Conservation (phyloP, 2,888 invertebrate genomes). For the Ischnura elegans region DNA sequence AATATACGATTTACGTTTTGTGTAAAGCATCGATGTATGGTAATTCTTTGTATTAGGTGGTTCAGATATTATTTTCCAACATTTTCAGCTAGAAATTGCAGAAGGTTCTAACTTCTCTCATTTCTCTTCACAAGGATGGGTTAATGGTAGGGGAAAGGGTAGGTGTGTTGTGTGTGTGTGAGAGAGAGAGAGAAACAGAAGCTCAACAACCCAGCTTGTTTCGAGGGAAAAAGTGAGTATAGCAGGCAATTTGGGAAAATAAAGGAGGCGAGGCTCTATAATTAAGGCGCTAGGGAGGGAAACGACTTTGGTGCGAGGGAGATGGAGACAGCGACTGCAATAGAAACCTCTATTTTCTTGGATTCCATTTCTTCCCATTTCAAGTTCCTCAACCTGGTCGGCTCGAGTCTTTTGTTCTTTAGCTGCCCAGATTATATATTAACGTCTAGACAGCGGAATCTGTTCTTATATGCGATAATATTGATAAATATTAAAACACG, state of each 20-base stretch:
- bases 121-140: neutral
- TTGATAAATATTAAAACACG: neutral
- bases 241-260: neutral
- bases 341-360: neutral
- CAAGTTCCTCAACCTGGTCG: neutral
- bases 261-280: neutral
- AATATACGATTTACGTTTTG: too few species aligned
- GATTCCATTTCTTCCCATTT: neutral
- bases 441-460: neutral
- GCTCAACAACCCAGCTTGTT: neutral
- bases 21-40: too few species aligned
- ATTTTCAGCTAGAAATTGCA: too few species aligned
- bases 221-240: neutral
- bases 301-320: slow-evolving; percentile 23
- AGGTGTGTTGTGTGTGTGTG: neutral
- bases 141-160: neutral
- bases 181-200: neutral
- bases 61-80: too few species aligned
- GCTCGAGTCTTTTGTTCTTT: slow-evolving; percentile 3
- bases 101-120: too few species aligned
- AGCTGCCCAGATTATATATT: neutral
- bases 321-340: neutral
- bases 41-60: too few species aligned
- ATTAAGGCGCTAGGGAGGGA: neutral
- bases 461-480: too few species aligned